phyloP scores from a whole-genome alignment of 2,888 invertebrate species.

The Drosophila siamana region DNA sequence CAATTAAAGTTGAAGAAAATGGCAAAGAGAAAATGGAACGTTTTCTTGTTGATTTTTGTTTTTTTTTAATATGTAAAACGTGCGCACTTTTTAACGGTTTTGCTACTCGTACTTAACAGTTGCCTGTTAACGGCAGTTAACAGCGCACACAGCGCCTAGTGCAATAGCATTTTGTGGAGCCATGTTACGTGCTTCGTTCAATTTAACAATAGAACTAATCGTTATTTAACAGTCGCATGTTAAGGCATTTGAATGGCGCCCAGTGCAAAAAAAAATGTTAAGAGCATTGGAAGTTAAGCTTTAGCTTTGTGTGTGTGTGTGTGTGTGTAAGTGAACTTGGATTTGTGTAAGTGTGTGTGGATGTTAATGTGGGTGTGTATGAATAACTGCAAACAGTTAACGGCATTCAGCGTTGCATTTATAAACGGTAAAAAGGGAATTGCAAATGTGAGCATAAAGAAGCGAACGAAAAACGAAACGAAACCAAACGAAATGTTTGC shows the following conservation, averaged over 20 bases:
- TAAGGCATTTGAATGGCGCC: conserved; percentile 44
- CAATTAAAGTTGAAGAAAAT: conserved; percentile 30
- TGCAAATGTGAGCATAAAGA: conserved; percentile 38
- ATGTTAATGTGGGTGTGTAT: conserved; percentile 1
- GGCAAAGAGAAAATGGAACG: not conserved
- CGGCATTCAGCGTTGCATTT: conserved; percentile 55
- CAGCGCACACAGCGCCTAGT: conserved; percentile 1
- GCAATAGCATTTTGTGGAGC: conserved; percentile 2
- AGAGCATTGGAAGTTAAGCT: conserved; percentile 26
- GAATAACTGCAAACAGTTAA: conserved; percentile 56
- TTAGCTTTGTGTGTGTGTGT: conserved; percentile 10
- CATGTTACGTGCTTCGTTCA: conserved; percentile 16
- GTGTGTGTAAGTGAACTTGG: conserved; percentile 10
- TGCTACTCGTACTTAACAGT: conserved; percentile 50
- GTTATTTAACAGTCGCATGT: conserved; percentile 41
- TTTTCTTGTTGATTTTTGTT: not conserved
- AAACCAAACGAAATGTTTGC: conserved; percentile 26
- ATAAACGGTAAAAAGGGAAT: conserved; percentile 34
- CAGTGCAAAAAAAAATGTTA: conserved; percentile 35
- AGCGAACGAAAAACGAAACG: conserved; percentile 12
- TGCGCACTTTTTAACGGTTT: conserved; percentile 41
- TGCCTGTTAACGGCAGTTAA: conserved; percentile 18
- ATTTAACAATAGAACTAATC: conserved; percentile 10
- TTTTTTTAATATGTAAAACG: conserved; percentile 38
- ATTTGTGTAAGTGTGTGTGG: conserved; percentile 7